phyloP scores from a whole-genome alignment of 2,888 invertebrate genomes.

The Salticus scenicus region DNA sequence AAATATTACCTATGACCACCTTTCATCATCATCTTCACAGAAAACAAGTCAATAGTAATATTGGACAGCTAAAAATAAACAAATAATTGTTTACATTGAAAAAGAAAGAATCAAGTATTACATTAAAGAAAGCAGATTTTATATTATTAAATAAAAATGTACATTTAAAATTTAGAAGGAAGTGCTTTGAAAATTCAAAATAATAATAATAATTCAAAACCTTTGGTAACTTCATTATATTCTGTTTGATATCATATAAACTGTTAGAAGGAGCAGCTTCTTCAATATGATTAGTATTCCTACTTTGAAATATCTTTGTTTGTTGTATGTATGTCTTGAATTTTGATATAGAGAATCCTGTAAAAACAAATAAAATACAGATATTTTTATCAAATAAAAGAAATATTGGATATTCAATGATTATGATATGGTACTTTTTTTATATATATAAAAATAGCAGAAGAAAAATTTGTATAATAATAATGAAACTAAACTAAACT shows the following conservation, averaged over 20 bases:
- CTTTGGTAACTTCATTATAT: conserved; percentile 44
- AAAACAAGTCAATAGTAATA: conserved; percentile 48
- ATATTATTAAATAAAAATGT: no score
- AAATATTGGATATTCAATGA: not conserved
- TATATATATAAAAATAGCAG: no score
- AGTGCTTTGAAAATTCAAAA: no score
- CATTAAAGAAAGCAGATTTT: no score
- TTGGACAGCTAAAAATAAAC: conserved; percentile 35
- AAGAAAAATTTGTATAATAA: no score
- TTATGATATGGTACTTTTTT: no score
- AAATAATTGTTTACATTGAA: no score
- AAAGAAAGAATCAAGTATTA: no score
- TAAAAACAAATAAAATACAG: not conserved
- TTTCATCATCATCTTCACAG: conserved; percentile 65
- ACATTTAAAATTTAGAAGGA: no score
- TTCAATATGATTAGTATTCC: not conserved
- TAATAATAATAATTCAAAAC: not conserved
- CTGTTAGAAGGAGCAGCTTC: not conserved
- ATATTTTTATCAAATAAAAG: not conserved
- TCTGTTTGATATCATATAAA: conserved; percentile 24
- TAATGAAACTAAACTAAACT: no score
- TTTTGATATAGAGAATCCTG: conserved; percentile 49
- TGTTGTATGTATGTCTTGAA: conserved; percentile 53
- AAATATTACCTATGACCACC: conserved; percentile 59
- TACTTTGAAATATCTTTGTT: conserved; percentile 19